A percentile compares a stretch with the other conserved stretches of the same genome.
These are phyloP conservation scores for Nomada flava DNA, from an alignment of 2,888 invertebrate species.

Conservation along the genomic window DNA sequence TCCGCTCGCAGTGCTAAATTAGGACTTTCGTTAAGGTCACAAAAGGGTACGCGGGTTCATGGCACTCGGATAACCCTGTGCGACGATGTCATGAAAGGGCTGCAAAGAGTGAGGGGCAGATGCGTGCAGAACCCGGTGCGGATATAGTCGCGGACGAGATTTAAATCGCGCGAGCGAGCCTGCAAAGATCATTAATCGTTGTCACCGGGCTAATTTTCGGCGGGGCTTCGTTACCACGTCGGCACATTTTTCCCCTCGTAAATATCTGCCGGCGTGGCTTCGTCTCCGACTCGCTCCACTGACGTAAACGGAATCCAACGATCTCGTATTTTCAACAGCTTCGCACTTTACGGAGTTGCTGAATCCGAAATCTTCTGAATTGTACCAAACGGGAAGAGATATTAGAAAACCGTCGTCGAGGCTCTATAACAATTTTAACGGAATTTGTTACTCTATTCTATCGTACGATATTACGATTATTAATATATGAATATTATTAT, in stretches of 20 bases:
- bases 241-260: constrained; percentile 53
- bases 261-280: constrained; percentile 44
- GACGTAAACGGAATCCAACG: background rate
- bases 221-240: constrained; percentile 39
- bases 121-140: constrained; percentile 55
- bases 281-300: constrained; percentile 5
- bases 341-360: too few species aligned
- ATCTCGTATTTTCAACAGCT: background rate
- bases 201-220: constrained; percentile 66
- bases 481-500: too few species aligned
- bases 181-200: constrained; percentile 64
- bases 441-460: too few species aligned
- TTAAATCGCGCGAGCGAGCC: constrained; percentile 67
- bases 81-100: constrained; percentile 51
- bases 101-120: constrained; percentile 65
- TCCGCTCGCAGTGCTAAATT: too few species aligned
- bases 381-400: too few species aligned
- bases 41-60: constrained; percentile 60
- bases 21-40: constrained; percentile 14
- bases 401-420: too few species aligned
- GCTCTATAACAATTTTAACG: too few species aligned
- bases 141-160: constrained; percentile 63
- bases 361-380: too few species aligned
- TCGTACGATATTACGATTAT: too few species aligned
- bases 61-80: constrained; percentile 63